A percentile compares a stretch with the other conserved stretches of the same genome.
Evolutionary conservation across 2,113 vertebrate species (phyloP).

Genomic region (Rhea pennata): DNA sequence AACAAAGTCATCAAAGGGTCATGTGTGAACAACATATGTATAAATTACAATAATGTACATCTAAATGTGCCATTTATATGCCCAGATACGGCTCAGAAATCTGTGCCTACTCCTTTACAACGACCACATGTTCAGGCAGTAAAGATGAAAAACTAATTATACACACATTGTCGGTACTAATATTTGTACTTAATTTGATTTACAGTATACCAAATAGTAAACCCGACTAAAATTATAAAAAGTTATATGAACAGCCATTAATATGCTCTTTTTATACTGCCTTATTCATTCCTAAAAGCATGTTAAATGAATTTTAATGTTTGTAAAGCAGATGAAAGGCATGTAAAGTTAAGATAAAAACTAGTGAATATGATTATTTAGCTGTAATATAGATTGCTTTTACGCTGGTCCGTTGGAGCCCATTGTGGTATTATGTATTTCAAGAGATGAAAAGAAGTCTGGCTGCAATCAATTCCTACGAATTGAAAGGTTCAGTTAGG

Average conservation of each 20-base stretch:
- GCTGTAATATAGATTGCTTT: constrained; percentile 55
- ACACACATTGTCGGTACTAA: constrained; percentile 48
- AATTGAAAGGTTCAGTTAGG: constrained; percentile 81
- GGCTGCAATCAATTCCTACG: constrained; percentile 83
- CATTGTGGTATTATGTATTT: constrained; percentile 46
- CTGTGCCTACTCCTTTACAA: constrained; percentile 38
- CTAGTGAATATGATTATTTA: constrained; percentile 64
- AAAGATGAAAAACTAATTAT: constrained; percentile 77
- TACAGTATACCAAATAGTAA: constrained; percentile 69
- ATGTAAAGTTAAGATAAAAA: constrained; percentile 62
- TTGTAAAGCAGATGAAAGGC: constrained; percentile 72
- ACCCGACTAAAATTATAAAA: constrained; percentile 60
- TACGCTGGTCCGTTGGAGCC: constrained; percentile 5
- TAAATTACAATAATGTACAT: constrained; percentile 45
- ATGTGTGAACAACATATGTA: constrained; percentile 24
- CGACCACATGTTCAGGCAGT: constrained; percentile 47
- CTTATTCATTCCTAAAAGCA: constrained; percentile 63
- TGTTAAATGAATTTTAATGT: constrained; percentile 67
- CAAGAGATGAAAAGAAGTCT: constrained; percentile 68
- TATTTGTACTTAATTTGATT: constrained; percentile 80
- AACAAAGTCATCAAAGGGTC: constrained; percentile 31
- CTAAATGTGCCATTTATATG: constrained; percentile 37
- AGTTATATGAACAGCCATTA: constrained; percentile 56
- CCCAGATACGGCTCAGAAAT: constrained; percentile 37
- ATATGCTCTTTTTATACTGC: constrained; percentile 49